These are phyloP conservation scores for Zygaena filipendulae DNA, from an alignment of 2,888 invertebrate species.

Conservation along the genomic window DNA sequence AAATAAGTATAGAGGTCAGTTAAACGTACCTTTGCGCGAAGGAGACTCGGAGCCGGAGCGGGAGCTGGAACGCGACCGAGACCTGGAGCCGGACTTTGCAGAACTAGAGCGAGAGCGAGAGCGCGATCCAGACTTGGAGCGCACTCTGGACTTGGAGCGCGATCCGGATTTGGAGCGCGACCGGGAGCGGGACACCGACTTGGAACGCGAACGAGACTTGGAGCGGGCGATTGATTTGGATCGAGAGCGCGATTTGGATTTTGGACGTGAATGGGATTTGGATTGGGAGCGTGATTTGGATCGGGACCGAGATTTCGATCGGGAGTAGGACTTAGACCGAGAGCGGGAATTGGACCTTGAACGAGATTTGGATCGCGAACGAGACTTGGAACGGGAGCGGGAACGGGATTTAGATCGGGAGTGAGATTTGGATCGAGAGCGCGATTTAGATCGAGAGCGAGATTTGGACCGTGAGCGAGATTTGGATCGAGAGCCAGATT, in stretches of 20 bases:
- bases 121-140: slow-evolving; percentile 24
- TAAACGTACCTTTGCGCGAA: slow-evolving; percentile 26
- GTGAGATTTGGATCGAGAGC: slow-evolving; percentile 16
- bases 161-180: slow-evolving; percentile 2
- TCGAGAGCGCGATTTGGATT: slow-evolving; percentile 12
- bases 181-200: slow-evolving; percentile 10
- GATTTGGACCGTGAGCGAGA: slow-evolving; percentile 10
- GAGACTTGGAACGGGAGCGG: slow-evolving; percentile 19
- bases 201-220: slow-evolving; percentile 10
- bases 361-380: no score
- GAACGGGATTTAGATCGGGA: slow-evolving; percentile 20
- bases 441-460: slow-evolving; percentile 15
- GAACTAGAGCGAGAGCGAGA: slow-evolving; percentile 23
- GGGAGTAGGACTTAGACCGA: slow-evolving; percentile 14
- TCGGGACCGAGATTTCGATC: slow-evolving; percentile 15
- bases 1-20: slow-evolving; percentile 1
- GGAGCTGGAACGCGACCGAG: slow-evolving; percentile 27
- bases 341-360: slow-evolving; percentile 20
- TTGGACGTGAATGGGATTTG: slow-evolving; percentile 11
- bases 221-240: slow-evolving; percentile 12
- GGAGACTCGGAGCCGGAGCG: slow-evolving; percentile 32
- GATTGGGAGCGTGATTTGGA: slow-evolving; percentile 16
- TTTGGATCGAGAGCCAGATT: slow-evolving; percentile 13
- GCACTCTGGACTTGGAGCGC: slow-evolving; percentile 20
- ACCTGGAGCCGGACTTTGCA: slow-evolving; percentile 17